phyloP scores from a whole-genome alignment of 2,113 vertebrate species.

The Pangasianodon hypophthalmus region DNA sequence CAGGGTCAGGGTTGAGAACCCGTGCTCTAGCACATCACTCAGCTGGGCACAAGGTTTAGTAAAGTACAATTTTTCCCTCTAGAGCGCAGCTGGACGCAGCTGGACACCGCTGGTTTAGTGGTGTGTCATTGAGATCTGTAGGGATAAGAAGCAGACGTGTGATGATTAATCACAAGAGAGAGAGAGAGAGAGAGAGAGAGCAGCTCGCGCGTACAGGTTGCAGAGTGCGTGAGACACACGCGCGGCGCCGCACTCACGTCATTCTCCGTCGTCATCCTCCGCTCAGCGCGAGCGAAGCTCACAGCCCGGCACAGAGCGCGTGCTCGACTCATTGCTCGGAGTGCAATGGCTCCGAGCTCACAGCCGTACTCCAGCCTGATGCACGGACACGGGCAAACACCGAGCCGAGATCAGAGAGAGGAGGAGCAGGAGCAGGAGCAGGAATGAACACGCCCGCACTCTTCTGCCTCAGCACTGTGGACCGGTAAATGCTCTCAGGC shows the following conservation, averaged over 20 bases:
- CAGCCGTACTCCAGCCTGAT: neutral
- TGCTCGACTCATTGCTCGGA: neutral
- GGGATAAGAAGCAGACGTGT: neutral
- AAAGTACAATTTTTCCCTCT: neutral
- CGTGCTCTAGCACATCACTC: too few relatives aligned
- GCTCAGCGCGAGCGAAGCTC: conserved; percentile 25
- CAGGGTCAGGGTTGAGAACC: neutral
- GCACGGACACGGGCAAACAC: neutral
- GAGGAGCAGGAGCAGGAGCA: conserved; percentile 53
- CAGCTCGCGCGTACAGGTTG: conserved; percentile 4
- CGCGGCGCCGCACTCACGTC: conserved; percentile 30
- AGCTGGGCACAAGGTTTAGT: neutral
- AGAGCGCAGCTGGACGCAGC: neutral
- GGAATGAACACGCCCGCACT: conserved; percentile 61
- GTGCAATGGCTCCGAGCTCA: conserved; percentile 19
- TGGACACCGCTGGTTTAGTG: neutral
- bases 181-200: neutral
- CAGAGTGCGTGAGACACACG: conserved; percentile 13
- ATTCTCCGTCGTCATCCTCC: conserved; percentile 34
- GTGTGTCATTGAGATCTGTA: neutral
- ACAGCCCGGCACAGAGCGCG: conserved; percentile 12
- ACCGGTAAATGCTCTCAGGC: conserved; percentile 68
- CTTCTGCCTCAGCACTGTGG: conserved; percentile 50
- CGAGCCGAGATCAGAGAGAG: conserved; percentile 37
- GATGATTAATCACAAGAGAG: neutral